Evolutionary conservation across 2,113 vertebrate species (phyloP).

Genomic region (Protobothrops mucrosquamatus): DNA sequence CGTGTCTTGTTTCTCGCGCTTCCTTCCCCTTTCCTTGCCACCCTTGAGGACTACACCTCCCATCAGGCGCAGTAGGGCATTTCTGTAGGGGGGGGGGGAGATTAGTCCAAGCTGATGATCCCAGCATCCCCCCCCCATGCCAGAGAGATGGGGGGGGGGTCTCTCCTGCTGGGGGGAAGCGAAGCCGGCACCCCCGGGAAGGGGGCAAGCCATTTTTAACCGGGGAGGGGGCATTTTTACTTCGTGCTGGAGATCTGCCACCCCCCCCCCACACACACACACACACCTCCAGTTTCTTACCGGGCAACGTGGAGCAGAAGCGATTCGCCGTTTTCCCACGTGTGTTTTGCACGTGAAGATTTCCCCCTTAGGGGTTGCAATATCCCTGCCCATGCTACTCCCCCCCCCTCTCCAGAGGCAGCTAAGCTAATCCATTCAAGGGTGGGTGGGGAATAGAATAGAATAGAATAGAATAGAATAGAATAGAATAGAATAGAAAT

Average conservation of each 20-base stretch:
- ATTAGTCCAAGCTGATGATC: too few relatives aligned
- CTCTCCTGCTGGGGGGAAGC: neutral
- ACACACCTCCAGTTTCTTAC: too few relatives aligned
- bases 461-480: too few relatives aligned
- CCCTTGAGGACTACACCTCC: neutral
- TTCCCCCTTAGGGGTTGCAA: too few relatives aligned
- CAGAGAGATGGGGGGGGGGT: conserved; percentile 49
- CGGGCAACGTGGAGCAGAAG: neutral
- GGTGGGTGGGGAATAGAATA: too few relatives aligned
- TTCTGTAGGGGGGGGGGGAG: too few relatives aligned
- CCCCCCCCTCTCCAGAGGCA: neutral
- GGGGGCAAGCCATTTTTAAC: neutral
- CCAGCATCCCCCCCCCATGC: conserved; percentile 60
- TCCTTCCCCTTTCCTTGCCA: neutral
- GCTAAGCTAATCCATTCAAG: neutral
- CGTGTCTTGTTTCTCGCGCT: too few relatives aligned
- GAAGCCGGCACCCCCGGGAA: too few relatives aligned
- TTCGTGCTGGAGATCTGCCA: neutral
- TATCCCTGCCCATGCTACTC: too few relatives aligned
- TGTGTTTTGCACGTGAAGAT: neutral
- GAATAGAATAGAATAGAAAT: too few relatives aligned
- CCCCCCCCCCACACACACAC: too few relatives aligned
- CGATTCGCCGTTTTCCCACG: too few relatives aligned
- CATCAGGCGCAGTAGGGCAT: neutral
- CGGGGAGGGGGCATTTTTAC: neutral